Conservation (phyloP, 2,113 vertebrate species). For the Cavia aperea region DNA sequence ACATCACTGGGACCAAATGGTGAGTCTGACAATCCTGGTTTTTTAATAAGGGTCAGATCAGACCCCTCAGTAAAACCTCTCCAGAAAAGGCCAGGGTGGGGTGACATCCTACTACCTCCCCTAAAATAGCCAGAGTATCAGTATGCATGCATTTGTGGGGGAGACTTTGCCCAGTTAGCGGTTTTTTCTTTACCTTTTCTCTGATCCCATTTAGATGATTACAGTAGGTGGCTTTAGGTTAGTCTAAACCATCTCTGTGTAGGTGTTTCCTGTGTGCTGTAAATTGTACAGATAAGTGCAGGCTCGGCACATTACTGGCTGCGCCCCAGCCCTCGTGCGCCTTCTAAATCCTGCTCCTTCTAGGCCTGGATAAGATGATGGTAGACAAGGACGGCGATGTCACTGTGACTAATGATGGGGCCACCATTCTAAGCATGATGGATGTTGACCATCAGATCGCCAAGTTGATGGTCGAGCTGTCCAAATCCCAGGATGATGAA, state of each 20-base stretch:
- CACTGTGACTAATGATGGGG: slow-evolving; percentile 98
- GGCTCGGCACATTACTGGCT: not conserved
- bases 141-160: not conserved
- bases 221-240: not conserved
- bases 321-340: rapidly evolving
- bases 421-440: slow-evolving; percentile 98
- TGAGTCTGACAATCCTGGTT: slow-evolving; percentile 57
- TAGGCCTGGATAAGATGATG: slow-evolving; percentile 99
- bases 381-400: slow-evolving; percentile 97
- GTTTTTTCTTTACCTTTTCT: not conserved
- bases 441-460: slow-evolving; percentile 98
- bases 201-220: not conserved
- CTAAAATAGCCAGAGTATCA: not conserved
- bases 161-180: not conserved
- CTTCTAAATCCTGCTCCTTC: not conserved
- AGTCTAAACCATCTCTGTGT: not conserved
- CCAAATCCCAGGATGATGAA: slow-evolving; percentile 98
- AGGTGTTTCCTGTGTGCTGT: not conserved
- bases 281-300: not conserved
- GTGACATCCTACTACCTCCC: rapidly evolving
- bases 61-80: not conserved
- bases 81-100: not conserved
- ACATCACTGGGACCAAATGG: slow-evolving; percentile 97
- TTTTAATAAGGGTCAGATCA: not conserved
- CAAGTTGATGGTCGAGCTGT: slow-evolving; percentile 97